Evolutionary conservation across 2,113 vertebrate genomes (phyloP).

Genomic region (Nothoprocta pentlandii): DNA sequence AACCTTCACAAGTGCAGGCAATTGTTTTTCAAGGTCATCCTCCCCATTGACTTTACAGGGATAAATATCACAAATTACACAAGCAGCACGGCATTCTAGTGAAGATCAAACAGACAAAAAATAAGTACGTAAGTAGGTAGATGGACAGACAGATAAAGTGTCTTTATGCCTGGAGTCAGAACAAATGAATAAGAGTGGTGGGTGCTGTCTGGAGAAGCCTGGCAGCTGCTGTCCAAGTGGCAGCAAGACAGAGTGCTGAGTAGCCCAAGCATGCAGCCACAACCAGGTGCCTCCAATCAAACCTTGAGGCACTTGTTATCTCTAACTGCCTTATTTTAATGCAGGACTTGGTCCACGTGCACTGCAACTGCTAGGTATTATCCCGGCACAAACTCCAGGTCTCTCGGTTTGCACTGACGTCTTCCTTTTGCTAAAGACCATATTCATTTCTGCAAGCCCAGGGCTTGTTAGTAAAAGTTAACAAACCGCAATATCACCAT

Average conservation of each 20-base stretch:
- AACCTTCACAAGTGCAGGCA: background rate
- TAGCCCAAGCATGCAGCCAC: background rate
- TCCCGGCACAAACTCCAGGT: background rate
- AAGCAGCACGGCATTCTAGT: background rate
- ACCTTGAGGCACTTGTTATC: background rate
- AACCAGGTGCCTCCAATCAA: background rate
- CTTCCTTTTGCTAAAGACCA: constrained; percentile 7
- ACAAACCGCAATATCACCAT: background rate
- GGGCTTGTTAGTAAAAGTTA: background rate
- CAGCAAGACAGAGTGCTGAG: background rate
- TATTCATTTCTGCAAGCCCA: background rate
- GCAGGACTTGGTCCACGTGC: background rate
- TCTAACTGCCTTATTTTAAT: background rate
- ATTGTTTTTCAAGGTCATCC: background rate
- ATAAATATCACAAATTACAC: background rate
- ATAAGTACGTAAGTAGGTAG: background rate
- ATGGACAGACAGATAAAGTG: background rate
- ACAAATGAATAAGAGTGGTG: background rate
- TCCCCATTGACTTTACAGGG: rapidly evolving
- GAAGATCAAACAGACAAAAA: background rate
- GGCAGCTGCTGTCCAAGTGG: background rate
- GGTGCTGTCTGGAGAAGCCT: background rate
- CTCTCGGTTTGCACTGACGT: background rate
- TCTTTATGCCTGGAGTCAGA: background rate
- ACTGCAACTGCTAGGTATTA: background rate